Evolutionary conservation across 2,797 vertebrate genomes (phyloP).

Genomic region (Ibycter americanus): DNA sequence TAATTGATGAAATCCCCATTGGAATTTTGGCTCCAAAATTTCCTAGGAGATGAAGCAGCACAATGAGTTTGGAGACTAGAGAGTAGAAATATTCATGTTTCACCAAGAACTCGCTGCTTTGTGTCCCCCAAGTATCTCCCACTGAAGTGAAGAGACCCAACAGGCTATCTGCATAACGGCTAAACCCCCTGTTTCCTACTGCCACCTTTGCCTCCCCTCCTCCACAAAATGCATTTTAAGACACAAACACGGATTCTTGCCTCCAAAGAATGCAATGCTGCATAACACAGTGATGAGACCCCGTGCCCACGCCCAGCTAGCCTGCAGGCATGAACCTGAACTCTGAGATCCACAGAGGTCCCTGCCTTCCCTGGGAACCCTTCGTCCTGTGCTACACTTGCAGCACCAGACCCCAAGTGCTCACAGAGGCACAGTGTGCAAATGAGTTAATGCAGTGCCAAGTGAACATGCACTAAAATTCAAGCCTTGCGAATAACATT

Average conservation of each 20-base stretch:
- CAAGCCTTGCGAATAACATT: not conserved
- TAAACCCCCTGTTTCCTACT: not conserved
- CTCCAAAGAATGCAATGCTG: not conserved
- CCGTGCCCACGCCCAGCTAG: not conserved
- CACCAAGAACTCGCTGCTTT: not conserved
- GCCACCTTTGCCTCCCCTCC: not conserved
- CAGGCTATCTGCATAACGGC: not conserved
- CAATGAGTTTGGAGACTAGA: not conserved
- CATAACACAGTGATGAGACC: accelerated
- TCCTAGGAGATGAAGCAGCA: constrained; percentile 34
- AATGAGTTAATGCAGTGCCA: not conserved
- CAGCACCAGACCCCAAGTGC: not conserved
- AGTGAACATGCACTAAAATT: not conserved
- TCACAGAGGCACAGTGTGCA: not conserved
- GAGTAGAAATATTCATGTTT: not conserved
- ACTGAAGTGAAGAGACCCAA: not conserved
- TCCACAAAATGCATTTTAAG: not conserved
- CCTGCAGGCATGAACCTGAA: not conserved
- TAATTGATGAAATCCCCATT: constrained; percentile 64
- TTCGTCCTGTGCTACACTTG: not conserved
- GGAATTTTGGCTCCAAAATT: constrained; percentile 61
- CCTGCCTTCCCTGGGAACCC: not conserved
- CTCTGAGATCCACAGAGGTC: accelerated
- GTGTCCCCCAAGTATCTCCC: not conserved
- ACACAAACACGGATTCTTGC: not conserved